A percentile compares a stretch with the other conserved stretches of the same genome.
Evolutionary conservation across 2,888 invertebrate genomes (phyloP).

Genomic region (Nymphalis polychloros): DNA sequence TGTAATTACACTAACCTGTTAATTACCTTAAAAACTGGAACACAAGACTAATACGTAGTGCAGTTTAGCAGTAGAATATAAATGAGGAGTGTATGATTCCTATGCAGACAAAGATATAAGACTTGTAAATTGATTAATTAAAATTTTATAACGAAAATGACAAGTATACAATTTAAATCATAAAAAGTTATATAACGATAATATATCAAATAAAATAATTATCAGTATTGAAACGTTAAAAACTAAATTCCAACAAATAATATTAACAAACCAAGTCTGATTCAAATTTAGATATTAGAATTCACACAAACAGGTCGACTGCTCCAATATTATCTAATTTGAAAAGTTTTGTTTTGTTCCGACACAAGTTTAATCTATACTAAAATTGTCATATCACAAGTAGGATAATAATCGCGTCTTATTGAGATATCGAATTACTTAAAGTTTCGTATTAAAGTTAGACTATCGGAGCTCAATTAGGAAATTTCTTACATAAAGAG

Average conservation of each 20-base stretch:
- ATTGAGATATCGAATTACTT: constrained; percentile 42
- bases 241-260: constrained; percentile 17
- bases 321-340: constrained; percentile 30
- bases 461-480: constrained; percentile 48
- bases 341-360: constrained; percentile 35
- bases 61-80: no score
- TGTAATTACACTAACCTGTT: no score
- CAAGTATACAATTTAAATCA: background rate
- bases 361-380: constrained; percentile 32
- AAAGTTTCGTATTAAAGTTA: constrained; percentile 45
- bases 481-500: constrained; percentile 42
- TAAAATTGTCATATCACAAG: constrained; percentile 30
- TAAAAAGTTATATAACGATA: background rate
- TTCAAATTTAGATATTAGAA: constrained; percentile 26
- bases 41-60: no score
- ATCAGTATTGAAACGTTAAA: constrained; percentile 3
- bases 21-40: no score
- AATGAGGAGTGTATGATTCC: no score
- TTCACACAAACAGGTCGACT: constrained; percentile 26
- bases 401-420: constrained; percentile 32
- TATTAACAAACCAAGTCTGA: constrained; percentile 19
- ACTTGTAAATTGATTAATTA: no score
- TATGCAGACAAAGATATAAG: no score
- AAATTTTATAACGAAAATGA: no score
- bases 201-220: background rate